phyloP scores from a whole-genome alignment of 2,888 invertebrate species.

The Eupithecia insigniata region DNA sequence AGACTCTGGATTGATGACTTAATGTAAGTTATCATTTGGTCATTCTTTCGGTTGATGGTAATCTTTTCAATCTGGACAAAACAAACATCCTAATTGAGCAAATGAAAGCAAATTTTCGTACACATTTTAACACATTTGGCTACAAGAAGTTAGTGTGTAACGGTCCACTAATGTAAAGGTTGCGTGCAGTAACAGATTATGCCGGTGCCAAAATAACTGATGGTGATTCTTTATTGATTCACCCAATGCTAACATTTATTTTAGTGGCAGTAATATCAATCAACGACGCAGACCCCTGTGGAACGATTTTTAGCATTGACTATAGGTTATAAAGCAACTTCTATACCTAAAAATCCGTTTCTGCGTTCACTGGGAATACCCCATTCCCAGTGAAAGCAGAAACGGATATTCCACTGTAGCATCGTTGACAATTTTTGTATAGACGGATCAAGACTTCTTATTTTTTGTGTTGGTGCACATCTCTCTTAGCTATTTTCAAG shows the following conservation, averaged over 20 bases:
- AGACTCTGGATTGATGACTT: background rate
- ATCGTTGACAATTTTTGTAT: no score
- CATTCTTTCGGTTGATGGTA: background rate
- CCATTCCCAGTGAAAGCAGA: no score
- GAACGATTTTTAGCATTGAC: background rate
- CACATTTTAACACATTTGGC: conserved; percentile 4
- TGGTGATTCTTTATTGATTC: conserved; percentile 53
- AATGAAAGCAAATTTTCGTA: background rate
- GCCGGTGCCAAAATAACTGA: conserved; percentile 59
- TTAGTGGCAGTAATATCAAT: conserved; percentile 12
- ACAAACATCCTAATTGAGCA: conserved; percentile 5
- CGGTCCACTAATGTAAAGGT: conserved; percentile 54
- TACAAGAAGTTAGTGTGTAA: conserved; percentile 5
- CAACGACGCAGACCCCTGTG: background rate
- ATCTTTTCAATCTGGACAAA: conserved; percentile 8
- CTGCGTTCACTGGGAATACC: no score
- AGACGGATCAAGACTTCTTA: no score
- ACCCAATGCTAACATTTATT: conserved; percentile 45
- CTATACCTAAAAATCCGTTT: no score
- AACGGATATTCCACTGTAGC: no score
- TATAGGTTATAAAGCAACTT: no score
- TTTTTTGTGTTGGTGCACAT: no score
- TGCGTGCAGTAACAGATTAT: conserved; percentile 53
- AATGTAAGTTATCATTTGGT: background rate
- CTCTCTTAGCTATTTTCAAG: no score